Base-by-base conservation (phyloP, 2,113 vertebrate species). In the Nycticryphes semicollaris region DNA sequence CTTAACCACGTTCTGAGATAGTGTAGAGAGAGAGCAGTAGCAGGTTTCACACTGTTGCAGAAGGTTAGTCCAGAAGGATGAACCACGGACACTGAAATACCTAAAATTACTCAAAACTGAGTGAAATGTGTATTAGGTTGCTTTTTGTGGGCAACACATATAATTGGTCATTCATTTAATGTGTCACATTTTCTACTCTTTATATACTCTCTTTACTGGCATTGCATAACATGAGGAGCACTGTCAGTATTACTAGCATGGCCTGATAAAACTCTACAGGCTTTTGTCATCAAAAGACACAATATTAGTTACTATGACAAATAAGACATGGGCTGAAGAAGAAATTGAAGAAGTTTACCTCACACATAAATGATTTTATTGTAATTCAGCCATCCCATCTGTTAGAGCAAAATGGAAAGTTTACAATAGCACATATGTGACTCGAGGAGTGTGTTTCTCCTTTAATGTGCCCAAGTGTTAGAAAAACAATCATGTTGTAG, bases 311-410 rank as follows among this genome's bases (percentile, higher is more conserved):
- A n/a, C 56, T 62, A 27, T 25, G 68, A 33, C 59, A 96, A 76
- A 83, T 30, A 81, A 82, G 92, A 60, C 67, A 21, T 1, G 2
- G 48, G 1, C 62, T 82, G 89, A 74, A 84, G 77, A n/a, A 77
- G 62, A 94, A 93, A 81, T 23, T 90, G 64, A 70, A 68, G 63
- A 73, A 78, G 64, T 75, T 96, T 94, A n/a, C 62, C 59, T 89
- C 41, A 53, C 73, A 87, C 12, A 3, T 60, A 91, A 75, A 21
- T 53, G 66, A 47, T 81, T 79, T 53, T 41, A n/a, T 81, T 96
- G 86, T 87, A 76, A 94, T 89, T 82, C 83, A 81, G 77, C 64
- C 51, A 73, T 51, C 48, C 90, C 81, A 86, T 70, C 70, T 95
- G 79, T 35, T 86, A 56, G 94, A 85, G 78, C 22, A 62, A 78